Base-by-base conservation (phyloP, 2,888 invertebrate species). In the Epicampocera succincta region DNA sequence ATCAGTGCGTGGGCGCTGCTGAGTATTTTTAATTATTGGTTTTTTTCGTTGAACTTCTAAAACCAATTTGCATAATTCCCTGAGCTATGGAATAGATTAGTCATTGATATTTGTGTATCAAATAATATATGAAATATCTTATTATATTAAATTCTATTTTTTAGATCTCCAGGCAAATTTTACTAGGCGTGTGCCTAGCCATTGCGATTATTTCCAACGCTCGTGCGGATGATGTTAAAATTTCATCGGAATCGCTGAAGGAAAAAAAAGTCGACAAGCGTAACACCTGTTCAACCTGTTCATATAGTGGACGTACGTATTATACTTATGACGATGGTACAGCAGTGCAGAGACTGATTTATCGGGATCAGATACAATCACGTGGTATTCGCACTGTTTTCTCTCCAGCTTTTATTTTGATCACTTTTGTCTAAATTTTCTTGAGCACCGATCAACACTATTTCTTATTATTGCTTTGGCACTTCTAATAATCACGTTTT, bases 181-280 rank as follows among this genome's bases (percentile, higher is more conserved):
- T 60, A 33, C 66, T 84, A 17, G 83, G 76, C 19, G 17, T 63
- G 12, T 61, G 76, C 15, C 52, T 85, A 9, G 54, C 80, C 42
- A 42, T 79, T 33, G 58, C 65, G 15, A 58, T 58, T 19, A 38
- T 61, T n/a, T 50, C 66, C 15, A 80, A 63, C 44, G 50, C 66
- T 58, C 44, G 68, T 21, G 73, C 63, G 6, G 71, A 74, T n/a
- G 78, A 80, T 29, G 21, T 38, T 38, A 25, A 76, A 13, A 15
- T 56, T 1, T n/a, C 65, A 40, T 13, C 61, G 9, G 42, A 75
- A 11, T 46, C 77, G 33, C 80, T 83, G 65, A 60, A 86, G 84
- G 90, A 88, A 85, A 90, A 89, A 85, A 87, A 88, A 83, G 15
- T 88, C n/a, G 87, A 86, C 78, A 86, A 86, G 73, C 87, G 90